Evolutionary conservation across 2,797 vertebrate species (phyloP), one percentile per base, ranked within the genome.

Genomic region (Sebastes hopkinsi): DNA sequence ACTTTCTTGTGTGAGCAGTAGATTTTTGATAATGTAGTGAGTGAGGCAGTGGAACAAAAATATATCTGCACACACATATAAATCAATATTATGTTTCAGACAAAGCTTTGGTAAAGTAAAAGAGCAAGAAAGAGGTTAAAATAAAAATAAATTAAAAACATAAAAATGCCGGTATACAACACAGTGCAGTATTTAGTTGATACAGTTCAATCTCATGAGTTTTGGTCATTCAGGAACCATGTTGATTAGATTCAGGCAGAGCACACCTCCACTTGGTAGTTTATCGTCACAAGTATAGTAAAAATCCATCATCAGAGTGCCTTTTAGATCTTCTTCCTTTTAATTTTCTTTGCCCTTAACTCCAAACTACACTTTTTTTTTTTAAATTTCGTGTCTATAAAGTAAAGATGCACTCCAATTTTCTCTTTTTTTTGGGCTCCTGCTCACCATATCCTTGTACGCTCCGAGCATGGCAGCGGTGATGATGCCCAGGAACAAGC

Each of bases 391-490:
- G 38, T 60, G 56, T 23, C 20, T 23, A 16, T 30, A 22, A 14
- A 36, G 30, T 38, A 32, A 38, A 61, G 42, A 60, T 30, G 8
- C 29, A 20, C 7, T 58, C 36, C 2, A 46, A 20, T 10, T 27
- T 22, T 34, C 2, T 8, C 0, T 10, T 30, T 23, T 23, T 30
- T 25, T 50, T 6, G 60, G 50, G 30, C 32, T 27, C 3, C 12
- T 50, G 27, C 93, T 94, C 85, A 95, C 95, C 81, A 96, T 84
- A 77, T 99, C 97, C 93, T 98, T 99, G 92, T 98, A 98, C 0
- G 97, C 98, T 68, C 98, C 98, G 8, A 99, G 97, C 74, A 99
- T 93, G 14, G 98, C 98, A 0, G 98, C 97, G 0, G 96, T 95
- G 91, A 98, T 84, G 77, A 97, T 97, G 30, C 98, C 98, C 90